Percentiles rank a stretch among this genome's conserved stretches.
Conservation (phyloP, 1,140 invertebrate genomes). For the Parapsyche elsis region DNA sequence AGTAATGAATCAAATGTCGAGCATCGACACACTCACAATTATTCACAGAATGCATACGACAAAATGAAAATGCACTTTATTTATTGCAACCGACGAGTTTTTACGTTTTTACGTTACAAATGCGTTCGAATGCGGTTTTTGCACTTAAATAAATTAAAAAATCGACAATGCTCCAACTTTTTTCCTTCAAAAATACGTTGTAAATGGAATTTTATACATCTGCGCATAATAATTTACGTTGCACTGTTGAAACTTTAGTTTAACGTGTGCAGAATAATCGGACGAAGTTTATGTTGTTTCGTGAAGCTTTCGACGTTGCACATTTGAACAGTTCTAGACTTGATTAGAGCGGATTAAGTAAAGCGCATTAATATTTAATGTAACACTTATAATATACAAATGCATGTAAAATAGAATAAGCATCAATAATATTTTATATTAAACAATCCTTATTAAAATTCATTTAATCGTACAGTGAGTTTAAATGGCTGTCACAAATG, state of each 20-base stretch:
- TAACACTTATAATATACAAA: too few relatives aligned
- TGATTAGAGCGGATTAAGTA: not conserved
- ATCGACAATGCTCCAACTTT: too few relatives aligned
- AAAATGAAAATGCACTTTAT: slow-evolving; percentile 19
- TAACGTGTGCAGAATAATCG: not conserved
- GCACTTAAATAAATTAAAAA: slow-evolving; percentile 9
- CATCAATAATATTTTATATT: too few relatives aligned
- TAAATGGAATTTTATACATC: too few relatives aligned
- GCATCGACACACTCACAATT: not conserved
- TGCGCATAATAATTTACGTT: too few relatives aligned
- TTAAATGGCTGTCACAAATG: too few relatives aligned
- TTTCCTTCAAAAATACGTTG: too few relatives aligned
- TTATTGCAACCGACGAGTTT: not conserved
- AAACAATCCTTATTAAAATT: too few relatives aligned
- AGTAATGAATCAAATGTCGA: not conserved
- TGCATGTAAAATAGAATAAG: too few relatives aligned
- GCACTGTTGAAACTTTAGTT: too few relatives aligned
- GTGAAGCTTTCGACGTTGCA: not conserved
- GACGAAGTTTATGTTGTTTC: not conserved
- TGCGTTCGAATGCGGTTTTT: not conserved
- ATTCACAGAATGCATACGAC: slow-evolving; percentile 5
- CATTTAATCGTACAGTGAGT: too few relatives aligned
- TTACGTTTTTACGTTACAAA: not conserved
- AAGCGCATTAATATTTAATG: not conserved
- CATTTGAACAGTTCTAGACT: not conserved